phyloP scores from a whole-genome alignment of 2,113 vertebrate genomes.

The Dicerorhinus sumatrensis region DNA sequence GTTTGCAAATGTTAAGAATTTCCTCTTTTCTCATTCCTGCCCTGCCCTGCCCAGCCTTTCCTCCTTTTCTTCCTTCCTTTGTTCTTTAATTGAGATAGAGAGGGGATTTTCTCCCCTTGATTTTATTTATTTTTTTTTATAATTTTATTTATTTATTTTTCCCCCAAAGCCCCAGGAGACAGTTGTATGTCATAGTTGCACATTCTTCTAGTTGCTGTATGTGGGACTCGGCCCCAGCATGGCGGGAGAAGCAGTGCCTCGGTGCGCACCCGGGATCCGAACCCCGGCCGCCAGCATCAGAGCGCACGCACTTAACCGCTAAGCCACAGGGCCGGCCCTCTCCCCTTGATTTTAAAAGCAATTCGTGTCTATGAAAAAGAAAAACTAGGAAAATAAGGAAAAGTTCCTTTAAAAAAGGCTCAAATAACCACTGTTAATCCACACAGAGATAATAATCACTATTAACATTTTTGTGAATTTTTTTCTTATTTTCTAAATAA shows the following conservation, averaged over 20 bases:
- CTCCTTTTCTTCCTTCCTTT: background rate
- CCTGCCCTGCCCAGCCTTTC: background rate
- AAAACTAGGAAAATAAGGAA: background rate
- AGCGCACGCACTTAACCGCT: too few species aligned
- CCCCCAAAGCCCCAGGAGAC: too few species aligned
- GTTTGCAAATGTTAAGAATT: background rate
- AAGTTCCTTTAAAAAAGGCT: background rate
- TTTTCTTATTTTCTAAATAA: background rate
- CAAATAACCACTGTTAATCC: background rate
- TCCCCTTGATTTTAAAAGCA: background rate
- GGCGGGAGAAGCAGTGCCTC: too few species aligned
- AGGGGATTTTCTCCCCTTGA: background rate
- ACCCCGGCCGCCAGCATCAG: too few species aligned
- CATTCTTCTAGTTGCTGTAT: too few species aligned
- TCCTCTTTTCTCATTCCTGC: background rate
- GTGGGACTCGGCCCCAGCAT: too few species aligned
- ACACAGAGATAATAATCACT: background rate
- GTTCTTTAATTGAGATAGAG: background rate
- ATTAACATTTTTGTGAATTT: background rate
- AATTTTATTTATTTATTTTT: too few species aligned
- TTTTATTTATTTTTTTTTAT: too few species aligned
- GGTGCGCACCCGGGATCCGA: too few species aligned
- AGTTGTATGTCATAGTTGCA: too few species aligned
- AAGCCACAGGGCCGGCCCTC: too few species aligned
- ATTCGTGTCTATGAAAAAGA: background rate